phyloP scores from a whole-genome alignment of 2,797 vertebrate species.

The Acipenser ruthenus region DNA sequence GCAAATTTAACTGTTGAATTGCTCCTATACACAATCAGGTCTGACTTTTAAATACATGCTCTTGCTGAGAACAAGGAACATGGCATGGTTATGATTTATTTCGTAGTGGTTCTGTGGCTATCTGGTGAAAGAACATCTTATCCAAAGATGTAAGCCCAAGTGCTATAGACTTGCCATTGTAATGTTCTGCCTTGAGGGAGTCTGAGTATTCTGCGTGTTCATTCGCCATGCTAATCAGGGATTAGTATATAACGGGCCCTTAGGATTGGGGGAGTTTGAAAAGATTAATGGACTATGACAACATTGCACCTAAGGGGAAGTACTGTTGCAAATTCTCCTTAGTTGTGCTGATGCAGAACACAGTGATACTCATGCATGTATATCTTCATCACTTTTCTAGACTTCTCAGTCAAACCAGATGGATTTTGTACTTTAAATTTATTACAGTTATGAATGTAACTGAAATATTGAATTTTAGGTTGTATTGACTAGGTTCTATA shows the following conservation, averaged over 20 bases:
- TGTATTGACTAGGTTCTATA: too few relatives aligned
- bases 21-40: neutral
- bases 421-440: neutral
- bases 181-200: conserved; percentile 68
- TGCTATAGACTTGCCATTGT: conserved; percentile 60
- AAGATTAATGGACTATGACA: conserved; percentile 83
- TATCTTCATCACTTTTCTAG: neutral
- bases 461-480: too few relatives aligned
- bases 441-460: neutral
- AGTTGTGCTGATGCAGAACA: conserved; percentile 59
- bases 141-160: conserved; percentile 55
- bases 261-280: conserved; percentile 64
- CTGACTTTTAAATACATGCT: too few relatives aligned
- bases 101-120: conserved; percentile 13
- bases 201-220: conserved; percentile 67
- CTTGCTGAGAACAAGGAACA: neutral
- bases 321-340: conserved; percentile 66
- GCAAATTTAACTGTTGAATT: neutral
- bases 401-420: neutral
- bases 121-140: conserved; percentile 59
- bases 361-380: conserved; percentile 35
- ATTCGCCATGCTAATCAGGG: conserved; percentile 73
- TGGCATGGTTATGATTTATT: conserved; percentile 9
- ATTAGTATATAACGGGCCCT: conserved; percentile 64
- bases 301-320: conserved; percentile 73